Evolutionary conservation across 2,113 vertebrate species (phyloP).

Genomic region (Connochaetes taurinus): DNA sequence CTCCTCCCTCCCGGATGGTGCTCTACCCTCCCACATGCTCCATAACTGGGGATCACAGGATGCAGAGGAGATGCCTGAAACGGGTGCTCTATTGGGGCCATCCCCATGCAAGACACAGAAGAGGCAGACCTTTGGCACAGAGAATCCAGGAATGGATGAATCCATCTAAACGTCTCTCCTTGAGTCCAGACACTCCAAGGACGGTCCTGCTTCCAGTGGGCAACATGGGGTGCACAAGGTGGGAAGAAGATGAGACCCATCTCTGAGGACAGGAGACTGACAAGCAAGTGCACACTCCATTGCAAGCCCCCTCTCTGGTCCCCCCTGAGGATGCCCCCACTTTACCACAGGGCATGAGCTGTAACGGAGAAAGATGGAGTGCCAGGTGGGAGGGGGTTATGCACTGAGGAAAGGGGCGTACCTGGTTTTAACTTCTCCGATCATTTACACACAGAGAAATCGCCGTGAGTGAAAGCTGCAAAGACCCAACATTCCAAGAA

Average conservation of each 20-base stretch:
- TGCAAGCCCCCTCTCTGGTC: rapidly evolving
- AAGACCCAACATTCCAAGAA: not conserved
- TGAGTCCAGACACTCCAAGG: too few species aligned
- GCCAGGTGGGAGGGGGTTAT: rapidly evolving
- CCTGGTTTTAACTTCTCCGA: not conserved
- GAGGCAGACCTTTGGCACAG: not conserved
- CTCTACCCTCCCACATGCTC: rapidly evolving
- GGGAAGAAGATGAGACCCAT: not conserved
- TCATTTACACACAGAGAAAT: too few species aligned
- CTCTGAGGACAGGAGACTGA: not conserved
- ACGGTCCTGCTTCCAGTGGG: rapidly evolving
- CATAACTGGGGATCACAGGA: too few species aligned
- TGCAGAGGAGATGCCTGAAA: not conserved
- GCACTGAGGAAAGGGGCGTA: rapidly evolving
- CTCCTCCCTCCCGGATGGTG: rapidly evolving
- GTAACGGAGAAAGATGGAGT: rapidly evolving
- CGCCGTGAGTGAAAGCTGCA: not conserved
- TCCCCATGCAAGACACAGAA: rapidly evolving
- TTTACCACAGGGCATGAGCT: rapidly evolving
- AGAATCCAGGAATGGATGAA: not conserved
- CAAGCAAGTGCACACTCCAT: rapidly evolving
- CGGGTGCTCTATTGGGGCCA: rapidly evolving
- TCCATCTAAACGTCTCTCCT: not conserved
- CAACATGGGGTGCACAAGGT: rapidly evolving
- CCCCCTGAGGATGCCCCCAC: not conserved